phyloP scores from a whole-genome alignment of 1,140 invertebrate species.

The Orussus abietinus region DNA sequence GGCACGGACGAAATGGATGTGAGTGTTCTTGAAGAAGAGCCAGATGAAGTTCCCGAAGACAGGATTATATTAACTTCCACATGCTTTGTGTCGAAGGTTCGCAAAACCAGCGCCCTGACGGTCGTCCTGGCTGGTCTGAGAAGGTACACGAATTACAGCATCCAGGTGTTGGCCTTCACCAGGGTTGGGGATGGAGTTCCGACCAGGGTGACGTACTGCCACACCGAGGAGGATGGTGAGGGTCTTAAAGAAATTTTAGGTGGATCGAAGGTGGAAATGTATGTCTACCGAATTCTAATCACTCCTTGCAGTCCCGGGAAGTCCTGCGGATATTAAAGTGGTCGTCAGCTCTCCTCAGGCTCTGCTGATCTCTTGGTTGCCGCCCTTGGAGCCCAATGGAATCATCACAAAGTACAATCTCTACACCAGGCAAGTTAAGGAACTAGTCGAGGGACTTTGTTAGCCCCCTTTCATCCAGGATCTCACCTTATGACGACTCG shows the following conservation, averaged over 20 bases:
- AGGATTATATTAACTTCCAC: background rate
- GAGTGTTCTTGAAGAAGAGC: too few species aligned
- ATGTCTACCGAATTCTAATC: too few species aligned
- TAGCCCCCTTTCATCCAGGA: too few species aligned
- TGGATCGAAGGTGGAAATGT: slow-evolving; percentile 10
- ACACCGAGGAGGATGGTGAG: slow-evolving; percentile 79
- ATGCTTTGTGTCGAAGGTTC: slow-evolving; percentile 27
- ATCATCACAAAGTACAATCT: slow-evolving; percentile 76
- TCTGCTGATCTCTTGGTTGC: slow-evolving; percentile 75
- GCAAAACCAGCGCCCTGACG: slow-evolving; percentile 66
- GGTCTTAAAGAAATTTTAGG: slow-evolving; percentile 19
- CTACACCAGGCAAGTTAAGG: slow-evolving; percentile 63
- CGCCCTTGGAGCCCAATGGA: slow-evolving; percentile 73
- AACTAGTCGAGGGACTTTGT: too few species aligned
- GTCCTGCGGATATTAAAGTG: slow-evolving; percentile 77
- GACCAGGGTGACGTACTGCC: slow-evolving; percentile 68
- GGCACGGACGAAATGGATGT: slow-evolving; percentile 62
- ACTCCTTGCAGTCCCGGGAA: slow-evolving; percentile 73
- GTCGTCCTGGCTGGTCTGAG: slow-evolving; percentile 65
- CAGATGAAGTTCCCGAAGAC: background rate
- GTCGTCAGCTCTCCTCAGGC: slow-evolving; percentile 71
- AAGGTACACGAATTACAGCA: slow-evolving; percentile 82
- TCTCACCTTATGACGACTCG: too few species aligned
- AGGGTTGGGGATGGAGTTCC: slow-evolving; percentile 75
- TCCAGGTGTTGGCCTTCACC: slow-evolving; percentile 79